Evolutionary conservation across 2,113 vertebrate species (phyloP).

Genomic region (Dermatemys mawii): DNA sequence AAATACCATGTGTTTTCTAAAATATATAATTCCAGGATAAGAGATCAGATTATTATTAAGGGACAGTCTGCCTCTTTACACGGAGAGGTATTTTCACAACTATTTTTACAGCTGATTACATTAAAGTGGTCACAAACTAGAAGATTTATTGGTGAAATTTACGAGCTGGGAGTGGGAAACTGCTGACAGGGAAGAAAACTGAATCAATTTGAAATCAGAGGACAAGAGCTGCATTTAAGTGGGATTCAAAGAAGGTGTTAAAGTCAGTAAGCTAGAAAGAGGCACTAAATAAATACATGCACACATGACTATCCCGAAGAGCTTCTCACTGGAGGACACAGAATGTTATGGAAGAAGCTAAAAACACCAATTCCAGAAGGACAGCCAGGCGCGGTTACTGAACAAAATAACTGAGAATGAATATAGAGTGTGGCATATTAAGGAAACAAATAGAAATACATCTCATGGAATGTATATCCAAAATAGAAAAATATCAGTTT

Average conservation of each 20-base stretch:
- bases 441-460: background rate
- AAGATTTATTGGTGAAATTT: slow-evolving; percentile 36
- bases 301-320: slow-evolving; percentile 7
- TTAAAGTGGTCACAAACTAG: background rate
- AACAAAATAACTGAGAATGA: background rate
- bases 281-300: background rate
- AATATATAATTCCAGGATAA: background rate
- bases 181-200: slow-evolving; percentile 33
- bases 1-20: background rate
- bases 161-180: slow-evolving; percentile 2
- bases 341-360: background rate
- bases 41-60: background rate
- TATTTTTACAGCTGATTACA: background rate
- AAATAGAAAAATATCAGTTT: accelerated
- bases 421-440: background rate
- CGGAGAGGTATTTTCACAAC: background rate
- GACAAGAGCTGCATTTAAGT: slow-evolving; percentile 1
- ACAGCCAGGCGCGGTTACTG: background rate
- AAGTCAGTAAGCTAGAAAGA: slow-evolving; percentile 26
- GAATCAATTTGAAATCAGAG: slow-evolving; percentile 24
- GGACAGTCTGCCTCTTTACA: background rate
- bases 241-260: slow-evolving; percentile 36
- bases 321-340: slow-evolving; percentile 25
- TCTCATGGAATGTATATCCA: background rate
- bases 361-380: slow-evolving; percentile 30